phyloP scores from a whole-genome alignment of 2,113 vertebrate species.

The Halichoerus grypus region DNA sequence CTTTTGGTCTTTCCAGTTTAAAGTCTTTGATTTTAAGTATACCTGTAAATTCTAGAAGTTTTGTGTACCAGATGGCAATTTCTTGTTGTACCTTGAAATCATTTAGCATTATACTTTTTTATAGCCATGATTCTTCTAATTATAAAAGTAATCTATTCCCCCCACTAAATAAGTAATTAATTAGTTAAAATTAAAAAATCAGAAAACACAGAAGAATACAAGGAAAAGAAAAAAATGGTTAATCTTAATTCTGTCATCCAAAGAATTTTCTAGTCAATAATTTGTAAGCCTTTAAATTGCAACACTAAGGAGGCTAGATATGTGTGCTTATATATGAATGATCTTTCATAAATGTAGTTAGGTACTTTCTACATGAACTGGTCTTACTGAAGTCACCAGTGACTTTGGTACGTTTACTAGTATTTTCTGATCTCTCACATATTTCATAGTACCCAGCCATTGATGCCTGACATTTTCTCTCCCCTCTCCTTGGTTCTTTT shows the following conservation, averaged over 20 bases:
- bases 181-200: neutral
- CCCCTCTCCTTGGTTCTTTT: neutral
- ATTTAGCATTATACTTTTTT: conserved; percentile 14
- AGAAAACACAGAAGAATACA: neutral
- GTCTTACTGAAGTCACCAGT: neutral
- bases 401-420: neutral
- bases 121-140: neutral
- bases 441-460: neutral
- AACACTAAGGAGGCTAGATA: conserved; percentile 2
- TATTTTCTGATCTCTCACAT: neutral
- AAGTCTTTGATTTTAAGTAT: conserved; percentile 29
- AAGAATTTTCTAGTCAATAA: neutral
- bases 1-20: neutral
- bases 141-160: conserved; percentile 8
- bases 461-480: neutral
- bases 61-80: neutral
- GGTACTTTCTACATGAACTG: neutral
- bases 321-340: neutral
- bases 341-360: neutral
- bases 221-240: conserved; percentile 15
- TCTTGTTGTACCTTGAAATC: neutral
- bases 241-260: conserved; percentile 21
- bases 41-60: neutral
- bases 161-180: neutral
- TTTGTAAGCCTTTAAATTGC: neutral